Base-by-base conservation (phyloP, 2,888 invertebrate genomes). In the Andricus quercusramuli region DNA sequence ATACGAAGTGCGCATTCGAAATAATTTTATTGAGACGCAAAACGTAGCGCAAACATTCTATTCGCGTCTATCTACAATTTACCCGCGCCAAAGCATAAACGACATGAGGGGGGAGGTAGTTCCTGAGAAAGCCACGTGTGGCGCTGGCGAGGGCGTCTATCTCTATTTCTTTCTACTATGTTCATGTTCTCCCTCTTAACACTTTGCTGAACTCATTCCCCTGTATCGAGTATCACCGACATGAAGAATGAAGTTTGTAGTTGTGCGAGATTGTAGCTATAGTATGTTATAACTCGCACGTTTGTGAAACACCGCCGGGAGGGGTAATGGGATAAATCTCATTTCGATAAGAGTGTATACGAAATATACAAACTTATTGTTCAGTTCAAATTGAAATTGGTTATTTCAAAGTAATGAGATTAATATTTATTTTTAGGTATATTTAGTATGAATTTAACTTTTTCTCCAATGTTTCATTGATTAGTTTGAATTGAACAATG, bases 161-260 rank as follows among this genome's bases (percentile, higher is more conserved):
- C 74, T 74, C 74, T 74, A 74, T 74, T 74, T 74, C 74, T 74
- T 74, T 74, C 74, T 74, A 74, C 74, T 74, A 13, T 56, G 37
- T n/a, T 15, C 51, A n/a, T 74, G 56, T 74, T 29, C 70, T 74
- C 56, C 56, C 56, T 74, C 32, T 51, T 56, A 56, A 37, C 74
- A n/a, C 74, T 32, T 13, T 11, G 29, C 29, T 74, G 74, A 74
- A 74, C 74, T 74, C 74, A 74, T 74, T 74, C 56, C n/a, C 56
- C 25, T 51, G 29, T 32, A n/a, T n/a, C 37, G 74, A 74, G 20
- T 15, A 13, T 74, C 51, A n/a, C 74, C 11, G 37, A 56, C 74
- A 32, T 20, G 13, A 56, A 25, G 47, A 56, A 74, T n/a, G n/a
- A 20, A 74, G 11, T 51, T 37, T 6, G 74, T 56, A 9, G 13